Evolutionary conservation across 2,797 vertebrate species (phyloP).

Genomic region (Thamnophis elegans): DNA sequence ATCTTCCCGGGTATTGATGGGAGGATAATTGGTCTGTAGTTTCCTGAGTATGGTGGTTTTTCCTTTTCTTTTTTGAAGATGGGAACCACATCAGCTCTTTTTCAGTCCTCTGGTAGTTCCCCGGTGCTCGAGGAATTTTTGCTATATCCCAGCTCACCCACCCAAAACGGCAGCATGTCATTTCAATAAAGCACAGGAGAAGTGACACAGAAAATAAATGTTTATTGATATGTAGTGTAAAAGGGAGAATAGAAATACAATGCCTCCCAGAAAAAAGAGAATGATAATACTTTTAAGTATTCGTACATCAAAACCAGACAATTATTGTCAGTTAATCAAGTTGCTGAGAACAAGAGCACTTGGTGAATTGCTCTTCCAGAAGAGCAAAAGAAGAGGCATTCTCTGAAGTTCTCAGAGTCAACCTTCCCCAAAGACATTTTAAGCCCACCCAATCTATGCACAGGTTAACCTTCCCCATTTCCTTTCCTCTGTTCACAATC

Average conservation of each 20-base stretch:
- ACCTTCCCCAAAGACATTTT: not conserved
- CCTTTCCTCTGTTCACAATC: not conserved
- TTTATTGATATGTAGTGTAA: slow-evolving; percentile 64
- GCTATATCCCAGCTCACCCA: not conserved
- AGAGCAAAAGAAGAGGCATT: slow-evolving; percentile 14
- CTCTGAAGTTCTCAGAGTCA: not conserved
- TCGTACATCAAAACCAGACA: slow-evolving; percentile 46
- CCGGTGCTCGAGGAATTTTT: not conserved
- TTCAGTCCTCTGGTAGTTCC: too few species aligned
- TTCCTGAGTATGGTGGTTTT: too few species aligned
- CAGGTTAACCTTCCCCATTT: not conserved
- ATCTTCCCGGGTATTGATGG: too few species aligned
- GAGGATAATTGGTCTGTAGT: too few species aligned
- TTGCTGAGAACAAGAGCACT: slow-evolving; percentile 36
- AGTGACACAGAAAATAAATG: slow-evolving; percentile 35
- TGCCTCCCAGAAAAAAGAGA: slow-evolving; percentile 37
- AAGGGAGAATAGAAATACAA: slow-evolving; percentile 53
- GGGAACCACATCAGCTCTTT: too few species aligned
- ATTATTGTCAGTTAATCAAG: slow-evolving; percentile 29
- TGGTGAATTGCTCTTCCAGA: slow-evolving; percentile 39
- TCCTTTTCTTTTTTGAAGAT: too few species aligned
- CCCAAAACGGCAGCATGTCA: too few species aligned
- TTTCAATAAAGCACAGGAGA: not conserved
- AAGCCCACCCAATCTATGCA: not conserved
- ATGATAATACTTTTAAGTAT: slow-evolving; percentile 34